Base-by-base conservation (phyloP, 2,797 vertebrate genomes). In the Tapera naevia region DNA sequence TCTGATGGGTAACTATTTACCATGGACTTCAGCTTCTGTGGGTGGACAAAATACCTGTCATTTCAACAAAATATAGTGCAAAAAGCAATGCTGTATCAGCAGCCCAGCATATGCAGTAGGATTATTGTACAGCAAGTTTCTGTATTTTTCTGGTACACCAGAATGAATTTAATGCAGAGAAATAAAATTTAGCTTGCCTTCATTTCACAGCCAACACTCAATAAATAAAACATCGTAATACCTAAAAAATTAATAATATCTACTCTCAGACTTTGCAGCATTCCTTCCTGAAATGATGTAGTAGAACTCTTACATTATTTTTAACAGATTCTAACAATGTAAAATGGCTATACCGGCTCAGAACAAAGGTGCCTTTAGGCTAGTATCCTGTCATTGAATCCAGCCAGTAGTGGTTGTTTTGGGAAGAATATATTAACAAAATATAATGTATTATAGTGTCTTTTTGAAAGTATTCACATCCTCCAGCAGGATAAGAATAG, bases 181-280 rank as follows among this genome's bases (percentile, higher is more conserved):
- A 82, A 70, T 37, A 86, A 82, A 86, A 91, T 76, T 35, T 48
- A 7, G 0, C 22, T 75, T 85, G 23, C 28, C 19, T 89, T 74
- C 35, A n/a, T 80, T 90, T 91, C 32, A 70, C 13, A 67, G 48
- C 7, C 30, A 61, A n/a, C 0, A 1, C 9, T 80, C 7, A 25
- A 66, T 85, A 92, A 87, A 91, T 88, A 91, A 91, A 57, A 57
- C 15, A 91, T 66, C 1, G 0, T 17, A 74, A 88, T 39, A 78
- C 16, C 65, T 91, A 54, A 94, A 95, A 96, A 71, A 80, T 43
- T 89, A 85, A 76, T 80, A 88, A 71, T 89, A 83, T 7, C 32
- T 64, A 21, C 35, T 85, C 10, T 61, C 15, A 58, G 48, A 35
- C 32, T 66, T 80, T 50, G 19, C 33, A 65, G 25, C 13, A 21